Evolutionary conservation across 53 echinoderm and acorn worm genomes (phyloP).

Genomic region (Paracentrotus lividus): DNA sequence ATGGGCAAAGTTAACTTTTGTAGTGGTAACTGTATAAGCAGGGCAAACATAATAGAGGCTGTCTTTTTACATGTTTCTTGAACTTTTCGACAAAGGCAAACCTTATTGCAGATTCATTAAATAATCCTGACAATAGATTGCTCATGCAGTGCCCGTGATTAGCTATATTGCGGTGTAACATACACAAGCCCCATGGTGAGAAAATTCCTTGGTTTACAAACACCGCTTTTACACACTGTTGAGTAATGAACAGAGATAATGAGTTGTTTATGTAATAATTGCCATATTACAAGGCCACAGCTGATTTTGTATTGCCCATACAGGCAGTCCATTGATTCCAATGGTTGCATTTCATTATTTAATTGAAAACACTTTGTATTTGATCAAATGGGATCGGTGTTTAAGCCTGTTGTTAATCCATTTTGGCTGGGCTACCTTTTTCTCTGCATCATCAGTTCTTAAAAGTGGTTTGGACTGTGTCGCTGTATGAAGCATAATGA

Average conservation of each 20-base stretch:
- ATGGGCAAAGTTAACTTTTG: no score
- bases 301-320: not conserved
- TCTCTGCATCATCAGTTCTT: no score
- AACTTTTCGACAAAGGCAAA: no score
- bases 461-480: no score
- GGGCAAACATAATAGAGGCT: no score
- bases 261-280: not conserved
- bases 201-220: not conserved
- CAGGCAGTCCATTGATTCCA: not conserved
- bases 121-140: no score
- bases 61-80: no score
- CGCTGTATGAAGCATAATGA: no score
- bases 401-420: not conserved
- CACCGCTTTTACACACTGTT: not conserved
- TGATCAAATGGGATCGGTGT: not conserved
- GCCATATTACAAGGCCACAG: constrained; percentile 1
- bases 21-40: no score
- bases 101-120: no score
- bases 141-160: no score
- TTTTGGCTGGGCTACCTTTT: not conserved
- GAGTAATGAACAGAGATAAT: not conserved
- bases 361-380: not conserved
- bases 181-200: not conserved
- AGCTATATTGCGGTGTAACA: no score
- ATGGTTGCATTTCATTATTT: not conserved